These are phyloP conservation scores for Lasius platythorax DNA, from an alignment of 2,888 invertebrate species.

Conservation along the genomic window DNA sequence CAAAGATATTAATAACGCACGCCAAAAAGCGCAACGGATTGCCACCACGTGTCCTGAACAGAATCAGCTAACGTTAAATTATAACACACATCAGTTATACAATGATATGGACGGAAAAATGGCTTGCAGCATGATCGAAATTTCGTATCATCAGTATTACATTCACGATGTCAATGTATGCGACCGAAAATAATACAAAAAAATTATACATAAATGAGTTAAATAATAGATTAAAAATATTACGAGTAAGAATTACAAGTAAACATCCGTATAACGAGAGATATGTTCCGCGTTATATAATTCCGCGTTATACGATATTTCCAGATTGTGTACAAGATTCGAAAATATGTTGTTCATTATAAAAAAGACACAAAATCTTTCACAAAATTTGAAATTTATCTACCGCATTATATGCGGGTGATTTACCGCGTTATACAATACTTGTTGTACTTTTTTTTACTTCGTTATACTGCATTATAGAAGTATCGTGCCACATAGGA, in stretches of 20 bases:
- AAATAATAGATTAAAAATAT: constrained; percentile 20
- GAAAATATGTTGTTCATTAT: not conserved
- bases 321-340: not conserved
- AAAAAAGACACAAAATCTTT: not conserved
- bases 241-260: not conserved
- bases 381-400: not conserved
- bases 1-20: constrained; percentile 28
- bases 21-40: constrained; percentile 28
- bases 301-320: not conserved
- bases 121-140: not conserved
- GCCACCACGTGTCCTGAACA: not conserved
- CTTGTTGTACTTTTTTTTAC: not conserved
- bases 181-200: not conserved
- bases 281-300: not conserved
- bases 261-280: not conserved
- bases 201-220: constrained; percentile 12
- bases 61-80: constrained; percentile 39
- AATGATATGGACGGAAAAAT: constrained; percentile 18
- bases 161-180: not conserved
- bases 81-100: constrained; percentile 32
- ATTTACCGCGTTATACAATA: not conserved
- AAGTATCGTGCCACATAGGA: not conserved
- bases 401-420: not conserved
- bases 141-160: constrained; percentile 23
- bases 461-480: not conserved